phyloP scores from a whole-genome alignment of 2,888 invertebrate genomes.

The Tetragonisca angustula region DNA sequence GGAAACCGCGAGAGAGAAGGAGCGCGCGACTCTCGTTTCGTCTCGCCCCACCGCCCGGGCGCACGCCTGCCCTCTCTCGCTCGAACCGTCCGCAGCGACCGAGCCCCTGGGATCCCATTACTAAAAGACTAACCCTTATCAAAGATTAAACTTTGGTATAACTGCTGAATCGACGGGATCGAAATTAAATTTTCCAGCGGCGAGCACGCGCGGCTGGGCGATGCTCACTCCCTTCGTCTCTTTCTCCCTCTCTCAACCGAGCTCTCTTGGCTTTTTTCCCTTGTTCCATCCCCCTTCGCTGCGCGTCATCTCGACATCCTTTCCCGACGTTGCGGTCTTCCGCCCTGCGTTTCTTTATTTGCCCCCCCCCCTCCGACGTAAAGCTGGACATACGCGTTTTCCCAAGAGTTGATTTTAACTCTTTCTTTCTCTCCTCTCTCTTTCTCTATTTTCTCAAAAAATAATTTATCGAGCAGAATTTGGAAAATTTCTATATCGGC shows the following conservation, averaged over 20 bases:
- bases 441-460: not conserved
- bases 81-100: slow-evolving; percentile 71
- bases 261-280: slow-evolving; percentile 32
- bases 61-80: slow-evolving; percentile 50
- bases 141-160: slow-evolving; percentile 86
- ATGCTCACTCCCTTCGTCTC: slow-evolving; percentile 53
- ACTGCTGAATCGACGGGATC: slow-evolving; percentile 86
- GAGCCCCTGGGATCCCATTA: slow-evolving; percentile 83
- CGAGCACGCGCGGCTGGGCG: slow-evolving; percentile 62
- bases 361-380: not conserved
- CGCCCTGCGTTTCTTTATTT: not conserved
- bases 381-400: not conserved
- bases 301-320: slow-evolving; percentile 14
- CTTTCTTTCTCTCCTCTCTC: not conserved
- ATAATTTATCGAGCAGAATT: not conserved
- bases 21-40: slow-evolving; percentile 30
- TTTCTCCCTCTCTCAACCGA: slow-evolving; percentile 40
- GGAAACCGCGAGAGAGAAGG: slow-evolving; percentile 35
- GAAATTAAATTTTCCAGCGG: slow-evolving; percentile 86
- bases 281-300: slow-evolving; percentile 23
- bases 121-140: slow-evolving; percentile 85
- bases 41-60: slow-evolving; percentile 50
- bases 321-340: slow-evolving; percentile 37
- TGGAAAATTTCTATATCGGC: not conserved
- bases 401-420: not conserved